Percentiles rank a stretch among this genome's conserved stretches.
Evolutionary conservation across 2,797 vertebrate genomes (phyloP).

Genomic region (Alcedo atthis): DNA sequence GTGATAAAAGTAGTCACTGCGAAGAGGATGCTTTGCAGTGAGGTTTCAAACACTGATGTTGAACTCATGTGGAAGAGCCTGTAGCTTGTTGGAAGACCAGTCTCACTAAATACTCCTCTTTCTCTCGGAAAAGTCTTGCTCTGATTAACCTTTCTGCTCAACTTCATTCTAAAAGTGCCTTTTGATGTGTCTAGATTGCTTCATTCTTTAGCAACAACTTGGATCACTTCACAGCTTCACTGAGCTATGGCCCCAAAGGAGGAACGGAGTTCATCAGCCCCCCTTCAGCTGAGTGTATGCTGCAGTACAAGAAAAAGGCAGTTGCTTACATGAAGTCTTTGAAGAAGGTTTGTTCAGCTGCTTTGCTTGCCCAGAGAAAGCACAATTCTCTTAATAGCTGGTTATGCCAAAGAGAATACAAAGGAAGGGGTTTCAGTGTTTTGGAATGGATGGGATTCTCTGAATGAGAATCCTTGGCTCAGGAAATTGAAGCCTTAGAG

Average conservation of each 20-base stretch:
- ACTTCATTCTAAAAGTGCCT: neutral
- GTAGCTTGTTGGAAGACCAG: neutral
- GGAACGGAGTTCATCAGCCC: conserved; percentile 85
- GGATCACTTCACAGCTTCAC: conserved; percentile 88
- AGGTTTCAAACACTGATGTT: neutral
- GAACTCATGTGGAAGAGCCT: neutral
- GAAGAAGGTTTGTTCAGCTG: conserved; percentile 84
- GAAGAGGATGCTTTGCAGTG: neutral
- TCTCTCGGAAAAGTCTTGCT: neutral
- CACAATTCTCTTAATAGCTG: neutral
- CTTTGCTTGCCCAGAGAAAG: neutral
- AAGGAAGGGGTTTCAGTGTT: neutral
- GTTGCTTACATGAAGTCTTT: conserved; percentile 85
- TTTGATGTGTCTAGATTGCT: conserved; percentile 84
- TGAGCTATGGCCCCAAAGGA: conserved; percentile 88
- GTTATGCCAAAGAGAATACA: neutral
- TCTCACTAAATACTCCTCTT: neutral
- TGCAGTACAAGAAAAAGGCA: conserved; percentile 92
- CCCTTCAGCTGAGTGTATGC: conserved; percentile 89
- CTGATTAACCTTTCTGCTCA: neutral
- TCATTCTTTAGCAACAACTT: conserved; percentile 97
- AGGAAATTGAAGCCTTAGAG: neutral
- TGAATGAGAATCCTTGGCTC: neutral
- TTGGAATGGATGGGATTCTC: neutral
- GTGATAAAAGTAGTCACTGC: neutral